These are phyloP conservation scores for Eupithecia abbreviata DNA, from an alignment of 2,888 invertebrate genomes.

Conservation along the genomic window DNA sequence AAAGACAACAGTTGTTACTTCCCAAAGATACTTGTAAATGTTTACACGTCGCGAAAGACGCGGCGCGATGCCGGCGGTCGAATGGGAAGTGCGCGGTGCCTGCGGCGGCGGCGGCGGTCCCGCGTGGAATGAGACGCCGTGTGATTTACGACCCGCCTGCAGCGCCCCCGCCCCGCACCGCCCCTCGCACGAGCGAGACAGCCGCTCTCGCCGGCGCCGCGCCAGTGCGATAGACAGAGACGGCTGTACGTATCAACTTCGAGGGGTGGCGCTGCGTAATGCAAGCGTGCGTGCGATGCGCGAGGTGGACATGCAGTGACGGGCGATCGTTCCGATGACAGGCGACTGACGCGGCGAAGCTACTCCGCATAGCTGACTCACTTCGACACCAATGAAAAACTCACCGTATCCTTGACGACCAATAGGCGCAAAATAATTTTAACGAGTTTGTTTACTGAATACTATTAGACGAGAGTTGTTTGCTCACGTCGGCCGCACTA, in stretches of 20 bases:
- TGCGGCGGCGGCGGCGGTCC: slow-evolving; percentile 81
- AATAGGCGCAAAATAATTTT: slow-evolving; percentile 62
- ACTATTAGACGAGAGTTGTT: slow-evolving; percentile 51
- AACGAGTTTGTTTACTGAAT: slow-evolving; percentile 62
- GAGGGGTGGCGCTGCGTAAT: slow-evolving; percentile 84
- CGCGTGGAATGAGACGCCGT: slow-evolving; percentile 84
- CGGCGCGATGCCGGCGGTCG: slow-evolving; percentile 77
- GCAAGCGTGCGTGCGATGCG: slow-evolving; percentile 84
- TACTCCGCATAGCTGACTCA: slow-evolving; percentile 76
- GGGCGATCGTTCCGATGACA: slow-evolving; percentile 81
- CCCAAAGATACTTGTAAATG: slow-evolving; percentile 70
- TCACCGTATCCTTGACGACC: slow-evolving; percentile 60
- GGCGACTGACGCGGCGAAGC: slow-evolving; percentile 71
- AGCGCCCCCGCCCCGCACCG: slow-evolving; percentile 79
- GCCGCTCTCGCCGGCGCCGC: slow-evolving; percentile 45
- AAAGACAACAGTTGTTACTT: slow-evolving; percentile 67
- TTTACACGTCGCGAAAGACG: slow-evolving; percentile 83
- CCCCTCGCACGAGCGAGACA: slow-evolving; percentile 70
- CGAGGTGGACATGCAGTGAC: slow-evolving; percentile 82
- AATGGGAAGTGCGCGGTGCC: slow-evolving; percentile 80
- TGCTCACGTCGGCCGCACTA: slow-evolving; percentile 45
- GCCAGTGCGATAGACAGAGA: slow-evolving; percentile 62
- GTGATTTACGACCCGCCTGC: slow-evolving; percentile 85
- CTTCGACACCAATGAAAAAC: slow-evolving; percentile 69
- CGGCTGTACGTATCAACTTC: slow-evolving; percentile 66